Percentiles rank a stretch among this genome's conserved stretches.
Evolutionary conservation across 2,113 vertebrate genomes (phyloP).

Genomic region (Phrynosoma platyrhinos): DNA sequence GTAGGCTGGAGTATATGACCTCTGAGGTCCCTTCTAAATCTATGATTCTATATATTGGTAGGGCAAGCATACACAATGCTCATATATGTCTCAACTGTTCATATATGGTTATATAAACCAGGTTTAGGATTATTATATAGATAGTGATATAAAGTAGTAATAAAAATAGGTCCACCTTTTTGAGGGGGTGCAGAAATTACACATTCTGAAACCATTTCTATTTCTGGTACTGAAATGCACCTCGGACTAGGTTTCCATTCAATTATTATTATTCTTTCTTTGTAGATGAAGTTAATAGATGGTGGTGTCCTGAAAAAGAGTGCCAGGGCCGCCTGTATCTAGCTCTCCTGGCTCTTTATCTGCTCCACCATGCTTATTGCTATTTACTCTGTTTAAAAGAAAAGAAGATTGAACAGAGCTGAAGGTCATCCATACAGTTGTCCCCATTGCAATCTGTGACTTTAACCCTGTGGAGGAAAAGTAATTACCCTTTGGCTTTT

Average conservation of each 20-base stretch:
- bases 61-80: no score
- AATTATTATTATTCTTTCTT: neutral
- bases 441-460: constrained; percentile 85
- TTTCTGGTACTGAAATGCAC: constrained; percentile 19
- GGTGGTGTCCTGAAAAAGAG: constrained; percentile 28
- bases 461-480: constrained; percentile 90
- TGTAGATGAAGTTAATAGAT: constrained; percentile 33
- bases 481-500: constrained; percentile 93
- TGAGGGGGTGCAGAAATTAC: neutral
- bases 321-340: neutral
- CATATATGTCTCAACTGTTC: no score
- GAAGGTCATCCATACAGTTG: constrained; percentile 81
- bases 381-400: constrained; percentile 65
- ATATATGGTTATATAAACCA: neutral
- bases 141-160: neutral
- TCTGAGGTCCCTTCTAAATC: neutral
- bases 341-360: constrained; percentile 24
- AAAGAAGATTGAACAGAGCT: constrained; percentile 68
- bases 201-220: neutral
- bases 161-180: neutral
- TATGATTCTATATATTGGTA: neutral
- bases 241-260: constrained; percentile 36
- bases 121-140: neutral
- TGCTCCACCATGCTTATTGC: constrained; percentile 55
- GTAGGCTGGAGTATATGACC: neutral